A percentile compares a stretch with the other conserved stretches of the same genome.
phyloP scores from a whole-genome alignment of 2,888 invertebrate genomes.

The Rugalucina vietnamica region DNA sequence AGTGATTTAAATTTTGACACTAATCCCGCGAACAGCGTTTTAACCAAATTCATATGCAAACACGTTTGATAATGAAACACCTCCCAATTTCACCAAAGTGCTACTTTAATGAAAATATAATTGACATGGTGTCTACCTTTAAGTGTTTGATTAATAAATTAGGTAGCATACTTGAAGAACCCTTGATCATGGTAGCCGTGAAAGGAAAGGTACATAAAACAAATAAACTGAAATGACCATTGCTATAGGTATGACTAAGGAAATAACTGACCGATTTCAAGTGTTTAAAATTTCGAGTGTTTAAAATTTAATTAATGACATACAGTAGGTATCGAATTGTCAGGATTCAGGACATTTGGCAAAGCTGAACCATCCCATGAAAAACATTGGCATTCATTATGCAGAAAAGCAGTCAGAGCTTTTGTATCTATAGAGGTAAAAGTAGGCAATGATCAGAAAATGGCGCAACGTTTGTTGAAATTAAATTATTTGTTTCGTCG shows the following conservation, averaged over 20 bases:
- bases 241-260: background rate
- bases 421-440: no score
- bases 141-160: constrained; percentile 8
- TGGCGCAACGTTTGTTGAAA: no score
- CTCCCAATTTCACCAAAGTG: background rate
- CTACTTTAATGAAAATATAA: background rate
- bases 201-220: background rate
- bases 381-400: no score
- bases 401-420: no score
- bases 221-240: background rate
- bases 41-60: constrained; percentile 2
- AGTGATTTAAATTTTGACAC: constrained; percentile 48
- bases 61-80: background rate
- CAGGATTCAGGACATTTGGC: background rate
- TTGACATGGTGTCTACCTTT: constrained; percentile 5
- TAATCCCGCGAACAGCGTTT: constrained; percentile 34
- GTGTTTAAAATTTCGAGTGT: background rate
- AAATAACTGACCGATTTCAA: background rate
- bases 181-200: background rate
- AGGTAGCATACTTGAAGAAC: background rate
- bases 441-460: no score
- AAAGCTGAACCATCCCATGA: no score
- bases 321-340: background rate
- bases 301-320: constrained; percentile 6
- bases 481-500: no score